phyloP scores from a whole-genome alignment of 2,888 invertebrate species.

The Philaethria dido region DNA sequence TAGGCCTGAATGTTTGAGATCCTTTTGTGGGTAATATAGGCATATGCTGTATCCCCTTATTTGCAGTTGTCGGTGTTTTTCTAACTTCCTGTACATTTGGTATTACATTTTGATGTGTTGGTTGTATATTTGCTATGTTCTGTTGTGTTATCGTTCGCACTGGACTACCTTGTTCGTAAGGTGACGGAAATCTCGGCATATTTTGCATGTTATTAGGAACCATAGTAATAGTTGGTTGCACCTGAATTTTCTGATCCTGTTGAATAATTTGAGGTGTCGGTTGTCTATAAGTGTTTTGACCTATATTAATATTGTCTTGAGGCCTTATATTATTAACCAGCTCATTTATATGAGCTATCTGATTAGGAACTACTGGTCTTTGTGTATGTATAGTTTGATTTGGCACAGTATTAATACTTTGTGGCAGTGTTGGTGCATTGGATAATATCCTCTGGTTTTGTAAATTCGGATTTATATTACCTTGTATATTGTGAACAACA shows the following conservation, averaged over 20 bases:
- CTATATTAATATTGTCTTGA: slow-evolving; percentile 33
- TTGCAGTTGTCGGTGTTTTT: slow-evolving; percentile 24
- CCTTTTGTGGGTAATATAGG: slow-evolving; percentile 30
- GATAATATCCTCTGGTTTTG: slow-evolving; percentile 43
- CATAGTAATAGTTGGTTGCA: slow-evolving; percentile 53
- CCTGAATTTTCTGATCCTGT: slow-evolving; percentile 39
- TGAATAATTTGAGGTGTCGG: slow-evolving; percentile 33
- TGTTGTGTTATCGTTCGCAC: slow-evolving; percentile 41
- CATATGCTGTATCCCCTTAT: slow-evolving; percentile 33
- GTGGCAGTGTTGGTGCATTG: slow-evolving; percentile 42
- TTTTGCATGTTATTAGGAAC: slow-evolving; percentile 50
- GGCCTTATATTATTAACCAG: slow-evolving; percentile 37
- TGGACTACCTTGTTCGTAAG: slow-evolving; percentile 39
- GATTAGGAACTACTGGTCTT: slow-evolving; percentile 34
- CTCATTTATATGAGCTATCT: slow-evolving; percentile 42
- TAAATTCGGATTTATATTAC: slow-evolving; percentile 40
- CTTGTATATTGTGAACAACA: slow-evolving; percentile 43
- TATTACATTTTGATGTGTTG: slow-evolving; percentile 34
- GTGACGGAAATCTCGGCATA: slow-evolving; percentile 37
- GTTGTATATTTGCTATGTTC: slow-evolving; percentile 33
- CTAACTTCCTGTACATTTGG: slow-evolving; percentile 32
- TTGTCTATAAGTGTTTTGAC: slow-evolving; percentile 35
- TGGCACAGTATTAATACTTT: slow-evolving; percentile 40
- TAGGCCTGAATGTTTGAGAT: slow-evolving; percentile 52
- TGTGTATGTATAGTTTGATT: slow-evolving; percentile 42